Evolutionary conservation across 2,888 invertebrate genomes (phyloP), one percentile per base, ranked within the genome.

Genomic region (Papilio demoleus): DNA sequence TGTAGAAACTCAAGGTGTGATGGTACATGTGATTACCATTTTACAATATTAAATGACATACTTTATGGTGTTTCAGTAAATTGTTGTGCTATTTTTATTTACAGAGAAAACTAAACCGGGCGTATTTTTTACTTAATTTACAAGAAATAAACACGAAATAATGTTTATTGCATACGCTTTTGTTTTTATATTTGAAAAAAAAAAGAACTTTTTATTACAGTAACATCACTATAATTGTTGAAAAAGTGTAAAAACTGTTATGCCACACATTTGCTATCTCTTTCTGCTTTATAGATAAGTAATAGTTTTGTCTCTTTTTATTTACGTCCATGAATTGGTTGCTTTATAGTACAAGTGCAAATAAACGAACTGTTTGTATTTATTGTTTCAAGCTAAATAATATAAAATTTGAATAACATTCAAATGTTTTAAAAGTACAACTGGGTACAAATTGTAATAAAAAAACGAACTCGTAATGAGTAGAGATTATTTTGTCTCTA

Each of bases 291-390:
- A 80, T 77, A 80, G 82, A 81, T 81, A 85, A 83, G 78, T 81
- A 71, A 82, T 90, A 86, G 73, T 75, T 77, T 75, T 79, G 80
- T 91, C 90, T 84, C 90, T 79, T 76, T 90, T 88, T 89, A 83
- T 88, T 88, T 88, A 87, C 85, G 84, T 86, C 85, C 85, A 85
- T 85, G 87, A 87, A 88, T 86, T 82, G 79, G 82, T 84, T 81
- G 81, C 77, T 80, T 63, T 70, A 75, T 72, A 90, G 90, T 86
- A 88, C 76, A 90, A 60, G 80, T 66, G 63, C 73, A 80, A 82
- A 75, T 70, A 67, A 58, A 58, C 77, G 83, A 60, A 63, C 40
- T 22, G 68, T 34, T 40, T 56, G 45, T 59, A 19, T 40, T 47
- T 50, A 24, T 56, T 47, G 24, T 27, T 24, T 9, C 50, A 17